Evolutionary conservation across 2,113 vertebrate genomes (phyloP), one percentile per base, ranked within the genome.

Genomic region (Ciconia boyciana): DNA sequence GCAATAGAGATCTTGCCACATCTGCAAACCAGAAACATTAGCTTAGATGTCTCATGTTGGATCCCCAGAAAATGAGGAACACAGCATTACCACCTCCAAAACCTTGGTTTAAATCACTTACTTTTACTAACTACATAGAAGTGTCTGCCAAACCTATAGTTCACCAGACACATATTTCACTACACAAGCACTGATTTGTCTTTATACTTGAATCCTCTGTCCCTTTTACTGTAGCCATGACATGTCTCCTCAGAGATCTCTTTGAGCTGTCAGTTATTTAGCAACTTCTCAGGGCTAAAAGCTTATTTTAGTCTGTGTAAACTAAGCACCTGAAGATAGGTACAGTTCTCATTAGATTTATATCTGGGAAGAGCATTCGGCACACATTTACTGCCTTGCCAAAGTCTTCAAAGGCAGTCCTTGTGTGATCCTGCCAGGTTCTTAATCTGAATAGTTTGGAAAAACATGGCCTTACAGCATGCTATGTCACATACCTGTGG

Each of bases 21-120:
- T 83, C 74, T 96, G 96, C 65, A 82, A 49, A 76, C 25, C 89
- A 96, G 95, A 94, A 94, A 43, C 39, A 65, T 85, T 60, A 94
- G 74, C 83, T 93, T 79, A 85, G 44, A 58, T 62, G 83, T 69
- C 65, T 94, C 89, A 16, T 39, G 77, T 0, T 80, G 52, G 48
- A 84, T 65, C 62, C 48, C 69, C 80, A 93, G 79, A 72, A 95
- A 94, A 94, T 0, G 16, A 83, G 65, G 36, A 91, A 61, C 83
- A 85, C 10, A 17, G 34, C 9, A 16, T 79, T 51, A 43, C 41
- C 57, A 82, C 41, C 57, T 92, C 36, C 21, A 92, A 75, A 78
- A 34, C 11, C 44, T 71, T 41, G 25, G 11, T 79, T 95, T 57
- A 89, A 79, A 48, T 75, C 72, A 39, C 48, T 85, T 48, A 44